Base-by-base conservation (phyloP, 2,888 invertebrate species). In the Dolichomitus sp. region DNA sequence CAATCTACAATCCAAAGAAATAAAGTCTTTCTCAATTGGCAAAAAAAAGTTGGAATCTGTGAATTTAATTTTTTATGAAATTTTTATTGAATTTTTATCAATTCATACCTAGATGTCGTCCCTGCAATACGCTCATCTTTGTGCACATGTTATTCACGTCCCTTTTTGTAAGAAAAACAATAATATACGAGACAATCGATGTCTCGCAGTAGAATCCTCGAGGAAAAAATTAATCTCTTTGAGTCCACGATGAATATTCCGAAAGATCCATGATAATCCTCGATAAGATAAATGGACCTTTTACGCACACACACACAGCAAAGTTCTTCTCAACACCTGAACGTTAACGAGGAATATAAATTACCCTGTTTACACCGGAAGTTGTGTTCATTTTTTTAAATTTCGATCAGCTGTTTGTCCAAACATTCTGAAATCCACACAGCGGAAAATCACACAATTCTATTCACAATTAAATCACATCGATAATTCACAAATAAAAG, bases 91-190 rank as follows among this genome's bases (percentile, higher is more conserved):
- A 65, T 27, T 30, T 57, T 57, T 57, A 27, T 40, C 11, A n/a
- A 33, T 7, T 88, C 90, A 84, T 93, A 93, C 93, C 93, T 91
- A 93, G 88, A 85, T 92, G 93, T 86, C 93, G 91, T 86, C 93
- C 93, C 89, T 93, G 93, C 66, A 93, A 92, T 74, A 93, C 92
- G 89, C 93, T 93, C 92, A 93, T 93, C 88, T 93, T 93, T 87
- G 93, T 91, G 89, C 93, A 93, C 93, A 93, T 93, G 84, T 88
- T 83, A 83, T 69, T 40, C 30, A 45, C 72, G 66, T 48, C 42
- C 40, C 33, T 73, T 42, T 66, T 57, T 54, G 61, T 68, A 82
- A 78, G 42, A 65, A 79, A 63, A 42, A 74, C 33, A 72, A 66
- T 14, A 70, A 75, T 17, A 79, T 48, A 40, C 45, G 70, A 70